Evolutionary conservation across 2,888 invertebrate genomes (phyloP).

Genomic region (Pollenia angustigena): DNA sequence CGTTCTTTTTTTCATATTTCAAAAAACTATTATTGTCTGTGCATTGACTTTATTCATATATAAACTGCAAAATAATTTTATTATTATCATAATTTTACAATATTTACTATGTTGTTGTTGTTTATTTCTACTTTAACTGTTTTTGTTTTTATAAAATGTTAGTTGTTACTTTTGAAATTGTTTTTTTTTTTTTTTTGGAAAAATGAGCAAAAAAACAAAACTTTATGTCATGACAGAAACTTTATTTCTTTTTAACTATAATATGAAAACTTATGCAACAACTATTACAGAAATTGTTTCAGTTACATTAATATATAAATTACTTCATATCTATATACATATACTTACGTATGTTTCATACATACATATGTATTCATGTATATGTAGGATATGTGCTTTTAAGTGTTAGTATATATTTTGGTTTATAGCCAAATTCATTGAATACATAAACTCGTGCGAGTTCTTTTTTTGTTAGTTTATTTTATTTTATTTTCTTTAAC

Average conservation of each 20-base stretch:
- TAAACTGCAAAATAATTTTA: conserved; percentile 75
- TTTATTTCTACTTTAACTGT: background rate
- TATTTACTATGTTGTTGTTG: conserved; percentile 69
- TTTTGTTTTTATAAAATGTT: conserved; percentile 44
- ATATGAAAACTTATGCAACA: conserved; percentile 71
- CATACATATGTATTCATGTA: too few species aligned
- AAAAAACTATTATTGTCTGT: conserved; percentile 65
- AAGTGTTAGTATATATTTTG: conserved; percentile 24
- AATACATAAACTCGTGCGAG: conserved; percentile 50
- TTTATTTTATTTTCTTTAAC: conserved; percentile 31
- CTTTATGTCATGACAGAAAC: conserved; percentile 70
- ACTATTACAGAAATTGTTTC: conserved; percentile 52
- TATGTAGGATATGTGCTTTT: background rate
- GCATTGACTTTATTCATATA: conserved; percentile 64
- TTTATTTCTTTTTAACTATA: conserved; percentile 62
- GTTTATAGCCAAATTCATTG: conserved; percentile 71
- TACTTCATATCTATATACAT: background rate
- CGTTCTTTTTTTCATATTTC: conserved; percentile 30
- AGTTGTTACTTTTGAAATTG: conserved; percentile 50
- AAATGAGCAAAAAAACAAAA: conserved; percentile 33
- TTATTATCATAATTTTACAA: conserved; percentile 75
- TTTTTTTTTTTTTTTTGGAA: conserved; percentile 9
- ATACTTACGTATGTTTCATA: background rate
- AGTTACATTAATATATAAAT: conserved; percentile 36
- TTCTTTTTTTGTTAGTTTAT: background rate